Conservation (phyloP, 2,113 vertebrate species). For the Anguilla rostrata region DNA sequence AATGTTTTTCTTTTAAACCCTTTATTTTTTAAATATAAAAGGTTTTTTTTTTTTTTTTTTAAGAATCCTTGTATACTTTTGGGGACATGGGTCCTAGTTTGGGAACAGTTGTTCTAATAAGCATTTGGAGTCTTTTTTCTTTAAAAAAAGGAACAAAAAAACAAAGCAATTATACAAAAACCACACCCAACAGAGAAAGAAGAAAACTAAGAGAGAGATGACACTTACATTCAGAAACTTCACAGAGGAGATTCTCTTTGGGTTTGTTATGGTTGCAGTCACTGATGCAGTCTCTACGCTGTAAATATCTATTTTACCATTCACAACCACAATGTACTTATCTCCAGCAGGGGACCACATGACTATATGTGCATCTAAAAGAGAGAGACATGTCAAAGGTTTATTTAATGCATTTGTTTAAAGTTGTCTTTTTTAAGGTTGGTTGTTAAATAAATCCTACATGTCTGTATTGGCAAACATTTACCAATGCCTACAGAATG, state of each 20-base stretch:
- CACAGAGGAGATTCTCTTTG: conserved; percentile 84
- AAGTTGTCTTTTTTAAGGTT: no score
- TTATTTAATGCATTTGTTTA: neutral
- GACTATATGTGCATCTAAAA: conserved; percentile 87
- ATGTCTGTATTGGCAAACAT: neutral
- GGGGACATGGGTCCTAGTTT: no score
- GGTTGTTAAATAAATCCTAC: neutral
- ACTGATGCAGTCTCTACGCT: conserved; percentile 81
- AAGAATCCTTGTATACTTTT: no score
- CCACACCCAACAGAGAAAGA: neutral
- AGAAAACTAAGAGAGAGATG: neutral
- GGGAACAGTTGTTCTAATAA: no score
- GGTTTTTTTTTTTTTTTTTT: no score
- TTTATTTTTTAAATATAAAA: neutral
- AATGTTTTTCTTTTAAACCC: neutral
- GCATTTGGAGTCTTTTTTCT: no score
- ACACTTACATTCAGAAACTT: conserved; percentile 85
- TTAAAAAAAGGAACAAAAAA: neutral
- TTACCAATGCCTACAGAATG: neutral
- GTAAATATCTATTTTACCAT: conserved; percentile 81
- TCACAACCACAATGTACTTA: conserved; percentile 76
- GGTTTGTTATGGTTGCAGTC: conserved; percentile 72
- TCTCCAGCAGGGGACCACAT: conserved; percentile 89
- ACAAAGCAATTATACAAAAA: neutral
- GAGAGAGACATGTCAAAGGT: neutral